These are phyloP conservation scores for Dendrolimus kikuchii DNA, from an alignment of 1,140 invertebrate genomes.

Conservation along the genomic window DNA sequence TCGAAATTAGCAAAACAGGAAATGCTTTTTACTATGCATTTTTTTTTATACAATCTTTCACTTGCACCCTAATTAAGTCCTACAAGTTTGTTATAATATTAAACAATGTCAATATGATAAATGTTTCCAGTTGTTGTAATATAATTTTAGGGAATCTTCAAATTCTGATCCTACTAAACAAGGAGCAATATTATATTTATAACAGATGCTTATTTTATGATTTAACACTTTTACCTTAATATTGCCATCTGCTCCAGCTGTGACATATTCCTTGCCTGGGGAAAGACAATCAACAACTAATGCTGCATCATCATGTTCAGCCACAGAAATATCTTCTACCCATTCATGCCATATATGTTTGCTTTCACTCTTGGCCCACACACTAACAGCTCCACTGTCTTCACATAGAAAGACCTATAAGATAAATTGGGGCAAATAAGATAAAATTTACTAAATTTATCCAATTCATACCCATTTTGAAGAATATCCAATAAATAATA, in stretches of 20 bases:
- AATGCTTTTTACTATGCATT: too few relatives aligned
- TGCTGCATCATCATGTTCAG: conserved; percentile 57
- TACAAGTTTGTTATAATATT: too few relatives aligned
- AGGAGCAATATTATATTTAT: too few relatives aligned
- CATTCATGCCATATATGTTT: conserved; percentile 39
- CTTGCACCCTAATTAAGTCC: too few relatives aligned
- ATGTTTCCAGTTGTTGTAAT: too few relatives aligned
- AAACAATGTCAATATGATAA: too few relatives aligned
- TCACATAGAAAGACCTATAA: conserved; percentile 57
- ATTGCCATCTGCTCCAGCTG: conserved; percentile 57
- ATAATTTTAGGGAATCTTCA: too few relatives aligned
- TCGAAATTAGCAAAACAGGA: too few relatives aligned
- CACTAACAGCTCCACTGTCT: conserved; percentile 54
- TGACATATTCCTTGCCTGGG: conserved; percentile 44
- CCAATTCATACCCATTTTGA: neutral
- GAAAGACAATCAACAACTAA: conserved; percentile 47
- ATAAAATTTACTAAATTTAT: neutral
- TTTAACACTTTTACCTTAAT: conserved; percentile 40
- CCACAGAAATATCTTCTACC: conserved; percentile 38
- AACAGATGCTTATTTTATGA: too few relatives aligned
- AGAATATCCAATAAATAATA: too few relatives aligned
- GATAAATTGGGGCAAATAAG: neutral
- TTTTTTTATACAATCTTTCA: too few relatives aligned
- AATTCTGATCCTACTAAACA: too few relatives aligned
- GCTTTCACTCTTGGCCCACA: conserved; percentile 36